Base-by-base conservation (phyloP, 1,140 invertebrate genomes). In the Sycophaga agraensis region DNA sequence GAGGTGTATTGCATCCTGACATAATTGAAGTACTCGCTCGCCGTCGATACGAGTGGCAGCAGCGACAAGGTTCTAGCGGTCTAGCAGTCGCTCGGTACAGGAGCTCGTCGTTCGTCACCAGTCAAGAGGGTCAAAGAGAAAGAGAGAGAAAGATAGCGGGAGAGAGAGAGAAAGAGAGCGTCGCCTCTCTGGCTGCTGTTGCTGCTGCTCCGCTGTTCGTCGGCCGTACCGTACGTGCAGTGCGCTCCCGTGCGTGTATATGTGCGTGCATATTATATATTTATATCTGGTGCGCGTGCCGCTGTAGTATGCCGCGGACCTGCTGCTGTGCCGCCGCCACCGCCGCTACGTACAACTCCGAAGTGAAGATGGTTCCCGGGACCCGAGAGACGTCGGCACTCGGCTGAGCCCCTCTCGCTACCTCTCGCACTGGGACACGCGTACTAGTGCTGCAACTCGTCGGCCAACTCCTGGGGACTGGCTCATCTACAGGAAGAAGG, bases 121-220 rank as follows among this genome's bases (percentile, higher is more conserved):
- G n/a, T n/a, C n/a, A n/a, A n/a, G 24, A 31, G 46, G 1, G 40
- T 6, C 12, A 45, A 19, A 11, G 19, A 45, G 21, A 45, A 19
- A 24, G 11, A 45, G 21, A 45, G 21, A 1, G 9, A 9, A 17
- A 37, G 19, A 35, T 2, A 50, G 48, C 3, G 31, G 35, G 14
- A 50, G 24, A 48, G 35, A 16, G 35, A 26, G 16, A 31, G 39
- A n/a, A 34, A 31, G 53, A 55, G 40, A 26, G 40, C 51, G 53
- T 56, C 53, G 53, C 35, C 40, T 55, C 31, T 34, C 24, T 2
- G 46, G 45, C 17, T 21, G 28, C 17, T 35, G 46, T 3, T 35
- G 28, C 28, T 14, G 48, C 17, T 35, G 48, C 17, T 22, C 16
- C 19, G 16, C 4, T 9, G 26, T 8, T 31, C 28, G 5, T 31